Percentiles rank a stretch among this genome's conserved stretches.
Evolutionary conservation across 1,140 invertebrate species (phyloP).

Genomic region (Drosophila lowei): DNA sequence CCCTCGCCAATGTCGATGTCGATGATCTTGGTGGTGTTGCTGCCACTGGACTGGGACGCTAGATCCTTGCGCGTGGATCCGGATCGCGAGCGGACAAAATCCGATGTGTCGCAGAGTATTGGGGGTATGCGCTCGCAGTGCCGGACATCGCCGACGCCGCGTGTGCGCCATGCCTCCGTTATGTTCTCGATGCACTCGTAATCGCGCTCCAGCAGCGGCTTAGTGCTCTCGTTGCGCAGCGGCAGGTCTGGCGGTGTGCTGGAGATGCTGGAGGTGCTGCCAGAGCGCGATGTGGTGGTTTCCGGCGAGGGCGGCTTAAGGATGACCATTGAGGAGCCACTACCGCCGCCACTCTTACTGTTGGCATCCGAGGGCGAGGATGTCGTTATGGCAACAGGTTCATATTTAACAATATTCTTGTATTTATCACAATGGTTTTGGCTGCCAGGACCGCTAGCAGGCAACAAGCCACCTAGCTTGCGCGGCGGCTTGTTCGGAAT

Average conservation of each 20-base stretch:
- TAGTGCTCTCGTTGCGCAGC: conserved; percentile 65
- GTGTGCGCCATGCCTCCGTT: conserved; percentile 90
- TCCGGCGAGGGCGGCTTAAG: conserved; percentile 66
- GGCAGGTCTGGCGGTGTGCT: conserved; percentile 64
- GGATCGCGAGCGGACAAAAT: conserved; percentile 78
- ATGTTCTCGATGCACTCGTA: conserved; percentile 82
- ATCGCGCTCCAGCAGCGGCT: conserved; percentile 54
- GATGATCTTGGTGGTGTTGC: conserved; percentile 66
- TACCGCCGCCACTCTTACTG: conserved; percentile 22
- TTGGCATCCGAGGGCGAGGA: conserved; percentile 64
- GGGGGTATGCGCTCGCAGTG: conserved; percentile 85
- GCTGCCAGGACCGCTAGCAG: conserved; percentile 9
- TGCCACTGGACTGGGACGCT: conserved; percentile 6
- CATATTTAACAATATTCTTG: conserved; percentile 77
- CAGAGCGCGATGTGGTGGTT: conserved; percentile 7
- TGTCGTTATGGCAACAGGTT: conserved; percentile 79
- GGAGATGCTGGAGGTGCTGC: not conserved
- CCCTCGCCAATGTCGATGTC: conserved; percentile 78
- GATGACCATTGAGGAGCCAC: conserved; percentile 48
- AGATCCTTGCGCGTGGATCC: conserved; percentile 77
- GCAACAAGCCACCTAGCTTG: conserved; percentile 59
- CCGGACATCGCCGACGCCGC: conserved; percentile 88
- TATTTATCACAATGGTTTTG: conserved; percentile 76
- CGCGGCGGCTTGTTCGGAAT: conserved; percentile 82
- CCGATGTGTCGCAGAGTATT: conserved; percentile 71